Evolutionary conservation across 2,113 vertebrate genomes (phyloP), one percentile per base, ranked within the genome.

Genomic region (Buteo buteo): DNA sequence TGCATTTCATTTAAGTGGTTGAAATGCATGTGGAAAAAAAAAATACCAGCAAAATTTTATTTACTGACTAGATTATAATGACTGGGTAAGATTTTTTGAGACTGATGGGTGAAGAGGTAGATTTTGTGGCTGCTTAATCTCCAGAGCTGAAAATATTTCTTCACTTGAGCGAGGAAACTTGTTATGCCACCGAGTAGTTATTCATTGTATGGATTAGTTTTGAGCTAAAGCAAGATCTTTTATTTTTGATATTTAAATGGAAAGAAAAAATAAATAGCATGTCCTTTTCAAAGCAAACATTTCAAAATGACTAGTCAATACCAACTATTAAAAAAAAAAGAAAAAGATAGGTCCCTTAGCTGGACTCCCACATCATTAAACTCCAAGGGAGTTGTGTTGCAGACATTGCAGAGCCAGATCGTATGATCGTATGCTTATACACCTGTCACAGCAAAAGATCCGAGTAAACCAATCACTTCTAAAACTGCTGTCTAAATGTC

Each of bases 191-290:
- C 0, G 3, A 42, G 61, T 54, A 34, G 42, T 77, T 93, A 34
- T 83, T 88, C 78, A 16, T 57, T 44, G 32, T 25, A 62, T 36
- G n/a, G 89, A 90, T 95, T 93, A 79, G 1, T 76, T 94, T 66
- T n/a, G 42, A 73, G 59, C 54, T 58, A 42, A 13, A 91, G 67
- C 15, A 42, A 67, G 55, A 16, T 52, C 34, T 81, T 76, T 73
- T 95, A 17, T 62, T 93, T 95, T 71, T 94, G 82, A 71, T 97
- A 93, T 95, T 97, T 95, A 93, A 94, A 95, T 93, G 47, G 79
- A 93, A 88, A 82, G 65, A 45, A 80, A 95, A 91, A 96, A 88
- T 83, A 95, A 97, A 97, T 95, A 94, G 16, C 78, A 25, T 80
- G 87, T 96, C 91, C 84, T 92, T 96, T 96, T 70, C 89, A 88